Base-by-base conservation (phyloP, 2,888 invertebrate species). In the Rotaria socialis region DNA sequence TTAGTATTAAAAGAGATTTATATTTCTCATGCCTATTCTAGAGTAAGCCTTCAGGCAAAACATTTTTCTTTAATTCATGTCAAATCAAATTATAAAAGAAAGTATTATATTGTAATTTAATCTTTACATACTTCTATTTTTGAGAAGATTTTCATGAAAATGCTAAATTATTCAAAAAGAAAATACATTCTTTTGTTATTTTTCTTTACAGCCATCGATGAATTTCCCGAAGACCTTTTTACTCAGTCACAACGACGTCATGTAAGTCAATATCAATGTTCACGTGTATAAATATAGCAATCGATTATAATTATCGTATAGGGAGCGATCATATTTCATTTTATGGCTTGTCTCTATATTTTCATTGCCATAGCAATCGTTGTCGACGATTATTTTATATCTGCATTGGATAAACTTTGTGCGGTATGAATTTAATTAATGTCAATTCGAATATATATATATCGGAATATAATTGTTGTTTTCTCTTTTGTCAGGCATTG, bases 381-480 rank as follows among this genome's bases (percentile, higher is more conserved):
- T 10, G 95, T 96, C 92, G 96, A 96, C 91, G 95, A 95, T 90
- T 96, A 95, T 92, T 96, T 96, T 91, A 96, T 96, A 85, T 95
- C 96, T 24, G 95, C 96, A 74, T 94, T 96, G 88, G 95, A 95
- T 91, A 94, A 93, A 91, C 94, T 96, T 91, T 95, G 95, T 91
- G 94, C 94, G 90, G 90, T 90, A 87, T 84, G 88, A 84, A 22
- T 47, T 16, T 27, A 22, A 24, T 85, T 58, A 35, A 10, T 27
- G 27, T 16, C 14, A 11, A 11, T 50, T 0, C 2, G 14, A 50
- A 50, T 11, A 52, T 16, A 35, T 16, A 27, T 11, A 35, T 27
- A 67, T n/a, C 14, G 7, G 3, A 7, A 67, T 27, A 1, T 24
- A 3, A 50, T 10, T 35, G 22, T 74, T 47, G n/a, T 85, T 27